phyloP scores from a whole-genome alignment of 2,797 vertebrate genomes.

The Carduelis carduelis region DNA sequence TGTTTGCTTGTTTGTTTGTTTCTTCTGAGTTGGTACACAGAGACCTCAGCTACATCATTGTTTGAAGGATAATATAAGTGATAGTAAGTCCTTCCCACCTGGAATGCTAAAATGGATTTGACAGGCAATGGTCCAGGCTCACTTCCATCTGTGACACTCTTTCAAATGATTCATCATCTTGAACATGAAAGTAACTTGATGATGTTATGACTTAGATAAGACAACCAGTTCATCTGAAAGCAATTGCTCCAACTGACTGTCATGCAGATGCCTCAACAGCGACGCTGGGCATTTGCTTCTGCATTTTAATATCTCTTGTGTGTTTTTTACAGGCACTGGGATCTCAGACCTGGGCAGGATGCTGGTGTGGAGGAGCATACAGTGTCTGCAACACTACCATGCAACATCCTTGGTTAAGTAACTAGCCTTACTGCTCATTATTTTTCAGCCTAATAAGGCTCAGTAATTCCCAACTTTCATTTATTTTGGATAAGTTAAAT shows the following conservation, averaged over 20 bases:
- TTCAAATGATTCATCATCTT: neutral
- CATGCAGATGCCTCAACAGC: neutral
- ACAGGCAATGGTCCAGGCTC: neutral
- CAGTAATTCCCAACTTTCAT: neutral
- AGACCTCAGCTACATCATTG: neutral
- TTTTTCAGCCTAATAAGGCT: neutral
- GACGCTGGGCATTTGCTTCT: neutral
- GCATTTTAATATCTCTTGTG: neutral
- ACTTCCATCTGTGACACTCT: neutral
- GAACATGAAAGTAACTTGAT: neutral
- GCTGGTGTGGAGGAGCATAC: neutral
- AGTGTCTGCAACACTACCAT: neutral
- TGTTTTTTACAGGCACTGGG: neutral
- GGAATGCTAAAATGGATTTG: neutral
- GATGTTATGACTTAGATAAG: neutral
- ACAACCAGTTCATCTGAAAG: neutral
- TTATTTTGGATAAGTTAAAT: neutral
- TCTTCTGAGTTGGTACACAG: neutral
- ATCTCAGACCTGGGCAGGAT: neutral
- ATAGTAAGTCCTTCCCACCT: neutral
- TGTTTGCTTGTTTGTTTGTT: neutral
- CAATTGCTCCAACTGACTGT: neutral
- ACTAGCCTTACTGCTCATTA: neutral
- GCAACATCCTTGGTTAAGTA: neutral
- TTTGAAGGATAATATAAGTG: neutral